A percentile compares a stretch with the other conserved stretches of the same genome.
phyloP scores from a whole-genome alignment of 92 coral and sea anemone genomes.

The Blastomussa wellsi region DNA sequence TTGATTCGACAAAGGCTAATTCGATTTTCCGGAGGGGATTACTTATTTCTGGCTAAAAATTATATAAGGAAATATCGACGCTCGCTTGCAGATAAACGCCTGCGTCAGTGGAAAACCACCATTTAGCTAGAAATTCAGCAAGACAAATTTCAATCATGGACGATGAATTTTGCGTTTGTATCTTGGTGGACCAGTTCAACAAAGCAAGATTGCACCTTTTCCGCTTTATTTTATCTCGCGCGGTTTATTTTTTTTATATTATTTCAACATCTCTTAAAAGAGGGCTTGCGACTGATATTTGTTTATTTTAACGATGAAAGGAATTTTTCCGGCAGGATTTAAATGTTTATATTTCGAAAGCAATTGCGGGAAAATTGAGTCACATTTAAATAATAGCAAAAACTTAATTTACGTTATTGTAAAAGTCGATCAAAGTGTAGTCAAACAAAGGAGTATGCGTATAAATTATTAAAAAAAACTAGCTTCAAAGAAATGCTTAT shows the following conservation, averaged over 20 bases:
- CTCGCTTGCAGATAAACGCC: neutral
- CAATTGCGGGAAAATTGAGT: slow-evolving; percentile 12
- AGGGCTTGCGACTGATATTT: neutral
- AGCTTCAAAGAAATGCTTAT: neutral
- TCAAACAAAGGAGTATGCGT: neutral
- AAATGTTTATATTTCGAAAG: slow-evolving; percentile 15
- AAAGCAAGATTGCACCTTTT: too few relatives aligned
- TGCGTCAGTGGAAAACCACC: neutral
- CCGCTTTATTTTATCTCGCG: too few relatives aligned
- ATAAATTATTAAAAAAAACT: neutral
- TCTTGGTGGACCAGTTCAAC: neutral
- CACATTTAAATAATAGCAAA: neutral
- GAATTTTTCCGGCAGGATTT: slow-evolving; percentile 15
- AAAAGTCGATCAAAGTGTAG: slow-evolving; percentile 17
- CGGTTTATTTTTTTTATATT: neutral
- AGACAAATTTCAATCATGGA: too few relatives aligned
- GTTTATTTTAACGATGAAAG: slow-evolving; percentile 4
- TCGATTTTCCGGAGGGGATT: neutral
- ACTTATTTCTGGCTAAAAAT: neutral
- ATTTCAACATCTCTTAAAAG: neutral
- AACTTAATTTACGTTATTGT: neutral
- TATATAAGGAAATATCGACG: neutral
- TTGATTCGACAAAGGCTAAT: neutral
- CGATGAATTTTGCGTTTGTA: too few relatives aligned
- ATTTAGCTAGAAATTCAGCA: neutral